Percentiles rank a stretch among this genome's conserved stretches.
Conservation (phyloP, 2,797 vertebrate species). For the Cirrhinus molitorella region DNA sequence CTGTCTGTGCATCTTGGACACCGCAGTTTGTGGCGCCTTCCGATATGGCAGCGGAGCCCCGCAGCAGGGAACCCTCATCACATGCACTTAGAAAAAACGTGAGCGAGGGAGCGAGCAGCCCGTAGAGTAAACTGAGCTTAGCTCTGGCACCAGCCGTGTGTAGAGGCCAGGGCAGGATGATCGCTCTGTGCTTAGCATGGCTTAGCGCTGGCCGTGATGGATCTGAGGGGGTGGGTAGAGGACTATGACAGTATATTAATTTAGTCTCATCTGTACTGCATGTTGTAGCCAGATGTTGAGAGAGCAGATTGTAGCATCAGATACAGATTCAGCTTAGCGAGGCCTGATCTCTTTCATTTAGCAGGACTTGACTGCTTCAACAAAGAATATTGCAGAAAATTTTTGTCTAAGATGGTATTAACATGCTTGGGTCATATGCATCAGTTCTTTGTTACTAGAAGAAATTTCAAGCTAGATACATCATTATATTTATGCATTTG, state of each 20-base stretch:
- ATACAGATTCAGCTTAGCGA: constrained; percentile 9
- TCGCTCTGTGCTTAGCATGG: neutral
- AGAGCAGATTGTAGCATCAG: constrained; percentile 31
- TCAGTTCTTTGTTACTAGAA: neutral
- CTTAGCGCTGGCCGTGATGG: constrained; percentile 13
- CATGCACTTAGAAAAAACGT: constrained; percentile 20
- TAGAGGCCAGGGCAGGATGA: constrained; percentile 17
- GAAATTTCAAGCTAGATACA: neutral
- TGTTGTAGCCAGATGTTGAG: constrained; percentile 59
- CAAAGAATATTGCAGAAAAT: neutral
- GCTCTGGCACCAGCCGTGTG: constrained; percentile 24
- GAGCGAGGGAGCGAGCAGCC: neutral
- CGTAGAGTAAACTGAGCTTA: constrained; percentile 40
- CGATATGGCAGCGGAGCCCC: constrained; percentile 22
- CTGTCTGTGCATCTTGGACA: constrained; percentile 32
- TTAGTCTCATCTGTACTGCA: constrained; percentile 41
- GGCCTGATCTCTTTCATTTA: constrained; percentile 9
- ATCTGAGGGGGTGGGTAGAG: constrained; percentile 15
- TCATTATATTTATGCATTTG: no score
- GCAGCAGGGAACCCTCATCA: constrained; percentile 45
- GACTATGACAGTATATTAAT: constrained; percentile 39
- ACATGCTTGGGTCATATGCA: no score
- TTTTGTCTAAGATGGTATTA: neutral
- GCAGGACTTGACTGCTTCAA: neutral
- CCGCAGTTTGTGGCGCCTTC: constrained; percentile 35